Conservation (phyloP, 2,888 invertebrate species). For the Pandemis heparana region DNA sequence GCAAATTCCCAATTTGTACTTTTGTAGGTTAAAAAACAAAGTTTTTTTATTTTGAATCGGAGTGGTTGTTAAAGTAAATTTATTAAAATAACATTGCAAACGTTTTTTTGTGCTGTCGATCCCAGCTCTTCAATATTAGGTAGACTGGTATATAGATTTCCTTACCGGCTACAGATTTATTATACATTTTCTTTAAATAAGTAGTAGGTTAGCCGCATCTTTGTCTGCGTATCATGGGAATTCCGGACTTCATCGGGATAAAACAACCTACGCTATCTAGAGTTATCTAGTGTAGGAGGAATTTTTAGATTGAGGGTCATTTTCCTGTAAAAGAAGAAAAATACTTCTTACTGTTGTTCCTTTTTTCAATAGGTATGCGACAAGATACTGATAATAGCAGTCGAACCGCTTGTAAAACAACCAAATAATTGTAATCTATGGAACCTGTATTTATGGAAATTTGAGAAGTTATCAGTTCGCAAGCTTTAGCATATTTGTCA, state of each 20-base stretch:
- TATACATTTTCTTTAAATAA: too few species aligned
- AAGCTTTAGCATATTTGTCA: neutral
- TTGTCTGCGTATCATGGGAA: too few species aligned
- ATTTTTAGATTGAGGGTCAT: too few species aligned
- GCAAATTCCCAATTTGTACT: neutral
- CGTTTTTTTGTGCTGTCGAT: neutral
- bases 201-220: too few species aligned
- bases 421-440: neutral
- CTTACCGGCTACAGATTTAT: too few species aligned
- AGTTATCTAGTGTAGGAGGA: too few species aligned
- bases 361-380: too few species aligned
- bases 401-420: neutral
- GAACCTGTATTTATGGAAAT: neutral
- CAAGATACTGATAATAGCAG: too few species aligned
- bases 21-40: conserved; percentile 1
- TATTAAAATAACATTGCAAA: neutral
- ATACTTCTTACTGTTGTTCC: too few species aligned
- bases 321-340: too few species aligned
- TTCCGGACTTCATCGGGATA: too few species aligned
- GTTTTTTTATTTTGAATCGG: neutral
- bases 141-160: neutral
- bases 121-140: neutral
- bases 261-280: too few species aligned
- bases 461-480: neutral
- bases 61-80: neutral